Evolutionary conservation across 2,888 invertebrate species (phyloP).

Genomic region (Hemithea aestivaria): DNA sequence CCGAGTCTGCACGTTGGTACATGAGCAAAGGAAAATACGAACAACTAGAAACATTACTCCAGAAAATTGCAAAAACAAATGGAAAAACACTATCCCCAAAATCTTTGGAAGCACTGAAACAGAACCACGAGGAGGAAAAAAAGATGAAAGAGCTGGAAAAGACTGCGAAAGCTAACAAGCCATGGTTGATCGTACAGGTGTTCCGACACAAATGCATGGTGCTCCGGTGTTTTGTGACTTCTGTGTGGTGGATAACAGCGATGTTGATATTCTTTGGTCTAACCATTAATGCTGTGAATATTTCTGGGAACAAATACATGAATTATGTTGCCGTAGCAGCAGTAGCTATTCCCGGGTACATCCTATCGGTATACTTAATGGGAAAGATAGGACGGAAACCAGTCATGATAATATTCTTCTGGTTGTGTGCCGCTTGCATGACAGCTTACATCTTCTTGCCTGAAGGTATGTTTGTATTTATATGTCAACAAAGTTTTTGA

Average conservation of each 20-base stretch:
- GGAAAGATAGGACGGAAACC: constrained; percentile 26
- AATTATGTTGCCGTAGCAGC: constrained; percentile 82
- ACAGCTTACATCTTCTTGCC: too few relatives aligned
- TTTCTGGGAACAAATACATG: constrained; percentile 82
- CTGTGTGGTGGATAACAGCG: constrained; percentile 77
- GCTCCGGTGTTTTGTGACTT: background rate
- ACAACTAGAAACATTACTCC: constrained; percentile 81
- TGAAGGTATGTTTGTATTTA: too few relatives aligned
- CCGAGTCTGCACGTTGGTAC: constrained; percentile 87
- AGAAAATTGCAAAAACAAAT: constrained; percentile 80
- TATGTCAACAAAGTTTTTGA: too few relatives aligned
- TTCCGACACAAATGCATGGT: background rate
- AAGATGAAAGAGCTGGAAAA: constrained; percentile 15
- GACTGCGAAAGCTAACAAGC: constrained; percentile 26
- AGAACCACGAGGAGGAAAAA: constrained; percentile 40
- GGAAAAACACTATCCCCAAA: constrained; percentile 49
- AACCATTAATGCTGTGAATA: constrained; percentile 81
- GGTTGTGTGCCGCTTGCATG: background rate
- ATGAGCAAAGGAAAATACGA: constrained; percentile 82
- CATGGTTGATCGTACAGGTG: constrained; percentile 37
- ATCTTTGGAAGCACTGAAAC: constrained; percentile 41
- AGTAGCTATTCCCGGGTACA: constrained; percentile 85
- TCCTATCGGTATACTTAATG: constrained; percentile 10
- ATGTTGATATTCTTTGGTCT: constrained; percentile 81
- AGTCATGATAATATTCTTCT: background rate